Evolutionary conservation across 2,797 vertebrate species (phyloP).

Genomic region (Limnodromus scolopaceus): DNA sequence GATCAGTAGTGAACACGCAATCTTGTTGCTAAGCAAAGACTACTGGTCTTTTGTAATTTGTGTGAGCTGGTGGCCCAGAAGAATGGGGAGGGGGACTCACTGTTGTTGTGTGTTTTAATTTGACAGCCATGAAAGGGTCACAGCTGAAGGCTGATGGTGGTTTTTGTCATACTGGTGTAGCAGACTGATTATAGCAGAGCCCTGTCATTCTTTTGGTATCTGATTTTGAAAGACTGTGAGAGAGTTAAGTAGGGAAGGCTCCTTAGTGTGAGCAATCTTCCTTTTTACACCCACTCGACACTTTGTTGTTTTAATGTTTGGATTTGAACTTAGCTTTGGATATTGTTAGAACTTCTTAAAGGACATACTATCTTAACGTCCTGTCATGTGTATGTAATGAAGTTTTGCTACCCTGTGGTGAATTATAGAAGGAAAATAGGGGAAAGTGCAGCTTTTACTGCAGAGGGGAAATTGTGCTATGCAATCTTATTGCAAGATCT

Average conservation of each 20-base stretch:
- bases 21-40: slow-evolving; percentile 7
- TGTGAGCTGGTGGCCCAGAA: not conserved
- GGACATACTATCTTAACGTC: not conserved
- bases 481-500: not conserved
- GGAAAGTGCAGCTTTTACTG: not conserved
- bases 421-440: not conserved
- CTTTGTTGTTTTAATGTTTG: not conserved
- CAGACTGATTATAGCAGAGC: not conserved
- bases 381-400: not conserved
- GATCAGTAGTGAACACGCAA: not conserved
- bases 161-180: not conserved
- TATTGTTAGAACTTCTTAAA: not conserved
- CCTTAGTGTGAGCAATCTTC: not conserved
- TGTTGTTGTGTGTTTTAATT: not conserved
- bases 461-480: not conserved
- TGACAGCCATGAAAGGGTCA: not conserved
- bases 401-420: not conserved
- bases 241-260: not conserved
- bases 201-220: not conserved
- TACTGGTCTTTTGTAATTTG: not conserved
- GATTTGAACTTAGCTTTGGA: slow-evolving; percentile 7
- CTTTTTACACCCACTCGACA: not conserved
- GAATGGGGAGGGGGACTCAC: not conserved
- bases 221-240: not conserved
- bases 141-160: not conserved